Conservation (phyloP, 2,888 invertebrate genomes). For the Rhagonycha lutea region DNA sequence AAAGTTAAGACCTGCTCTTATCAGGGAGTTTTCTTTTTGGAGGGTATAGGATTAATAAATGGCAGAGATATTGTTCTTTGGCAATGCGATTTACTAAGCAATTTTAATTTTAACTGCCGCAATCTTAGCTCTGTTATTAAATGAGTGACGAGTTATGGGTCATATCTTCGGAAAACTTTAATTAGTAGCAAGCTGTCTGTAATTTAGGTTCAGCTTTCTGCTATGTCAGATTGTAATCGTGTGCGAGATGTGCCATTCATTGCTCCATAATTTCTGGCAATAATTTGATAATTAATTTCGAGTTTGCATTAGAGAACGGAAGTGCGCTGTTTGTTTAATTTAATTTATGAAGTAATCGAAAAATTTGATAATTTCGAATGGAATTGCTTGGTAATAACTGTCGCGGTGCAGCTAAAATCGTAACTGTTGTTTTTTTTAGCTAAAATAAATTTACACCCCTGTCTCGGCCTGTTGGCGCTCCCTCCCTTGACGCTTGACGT, state of each 20-base stretch:
- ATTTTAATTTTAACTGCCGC: conserved; percentile 29
- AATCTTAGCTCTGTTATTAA: conserved; percentile 32
- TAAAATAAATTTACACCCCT: conserved; percentile 22
- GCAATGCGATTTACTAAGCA: conserved; percentile 2
- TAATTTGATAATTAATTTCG: background rate
- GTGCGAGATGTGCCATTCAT: conserved; percentile 26
- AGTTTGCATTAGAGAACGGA: background rate
- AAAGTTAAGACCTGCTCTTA: background rate
- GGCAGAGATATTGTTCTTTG: background rate
- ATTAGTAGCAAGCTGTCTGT: conserved; percentile 36
- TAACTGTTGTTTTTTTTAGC: background rate
- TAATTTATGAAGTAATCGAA: background rate
- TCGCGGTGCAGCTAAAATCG: background rate
- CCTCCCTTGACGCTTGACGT: conserved; percentile 15
- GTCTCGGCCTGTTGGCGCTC: conserved; percentile 15
- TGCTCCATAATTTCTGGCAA: background rate
- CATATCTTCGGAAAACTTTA: conserved; percentile 37
- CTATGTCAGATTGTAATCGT: conserved; percentile 30
- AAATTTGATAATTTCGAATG: background rate
- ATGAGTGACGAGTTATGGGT: conserved; percentile 35
- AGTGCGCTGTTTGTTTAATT: background rate
- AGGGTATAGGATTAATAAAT: background rate
- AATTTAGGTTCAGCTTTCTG: conserved; percentile 29
- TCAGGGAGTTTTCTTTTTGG: background rate
- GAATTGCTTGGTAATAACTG: background rate